Conservation (phyloP, 2,797 vertebrate genomes). For the Serranus cabrilla region DNA sequence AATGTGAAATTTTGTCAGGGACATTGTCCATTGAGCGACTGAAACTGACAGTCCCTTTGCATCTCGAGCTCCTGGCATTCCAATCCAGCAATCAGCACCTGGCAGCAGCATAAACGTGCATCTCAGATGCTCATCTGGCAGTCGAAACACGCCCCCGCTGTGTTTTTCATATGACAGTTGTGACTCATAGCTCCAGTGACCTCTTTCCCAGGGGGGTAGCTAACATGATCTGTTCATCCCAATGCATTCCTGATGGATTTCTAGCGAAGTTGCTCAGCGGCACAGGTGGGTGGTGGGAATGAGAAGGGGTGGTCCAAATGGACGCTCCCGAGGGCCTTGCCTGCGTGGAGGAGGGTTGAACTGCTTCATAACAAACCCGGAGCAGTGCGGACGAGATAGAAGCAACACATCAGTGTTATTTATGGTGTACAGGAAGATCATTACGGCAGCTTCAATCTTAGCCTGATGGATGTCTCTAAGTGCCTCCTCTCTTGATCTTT, state of each 20-base stretch:
- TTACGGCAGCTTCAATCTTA: conserved; percentile 92
- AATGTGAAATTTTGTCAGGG: conserved; percentile 1
- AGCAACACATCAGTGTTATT: conserved; percentile 93
- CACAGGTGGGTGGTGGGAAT: conserved; percentile 47
- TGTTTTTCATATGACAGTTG: conserved; percentile 63
- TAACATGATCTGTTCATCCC: conserved; percentile 64
- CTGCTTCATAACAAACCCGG: conserved; percentile 60
- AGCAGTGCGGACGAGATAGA: conserved; percentile 57
- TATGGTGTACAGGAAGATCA: conserved; percentile 94
- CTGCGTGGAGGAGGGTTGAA: conserved; percentile 25
- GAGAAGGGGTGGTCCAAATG: conserved; percentile 23
- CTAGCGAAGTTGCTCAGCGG: conserved; percentile 46
- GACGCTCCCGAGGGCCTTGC: conserved; percentile 25
- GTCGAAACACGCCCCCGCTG: conserved; percentile 47
- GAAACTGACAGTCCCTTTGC: conserved; percentile 9
- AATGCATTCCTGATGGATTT: conserved; percentile 61
- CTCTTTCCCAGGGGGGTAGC: conserved; percentile 41
- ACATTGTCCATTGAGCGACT: background rate
- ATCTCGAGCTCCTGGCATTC: conserved; percentile 36
- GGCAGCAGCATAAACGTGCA: conserved; percentile 35
- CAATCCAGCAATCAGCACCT: conserved; percentile 53
- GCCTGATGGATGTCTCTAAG: conserved; percentile 92
- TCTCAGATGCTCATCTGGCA: conserved; percentile 57
- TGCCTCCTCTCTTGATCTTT: conserved; percentile 86
- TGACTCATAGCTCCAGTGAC: conserved; percentile 65